These are phyloP conservation scores for Sparidentex hasta DNA, from an alignment of 2,797 vertebrate species.

Conservation along the genomic window DNA sequence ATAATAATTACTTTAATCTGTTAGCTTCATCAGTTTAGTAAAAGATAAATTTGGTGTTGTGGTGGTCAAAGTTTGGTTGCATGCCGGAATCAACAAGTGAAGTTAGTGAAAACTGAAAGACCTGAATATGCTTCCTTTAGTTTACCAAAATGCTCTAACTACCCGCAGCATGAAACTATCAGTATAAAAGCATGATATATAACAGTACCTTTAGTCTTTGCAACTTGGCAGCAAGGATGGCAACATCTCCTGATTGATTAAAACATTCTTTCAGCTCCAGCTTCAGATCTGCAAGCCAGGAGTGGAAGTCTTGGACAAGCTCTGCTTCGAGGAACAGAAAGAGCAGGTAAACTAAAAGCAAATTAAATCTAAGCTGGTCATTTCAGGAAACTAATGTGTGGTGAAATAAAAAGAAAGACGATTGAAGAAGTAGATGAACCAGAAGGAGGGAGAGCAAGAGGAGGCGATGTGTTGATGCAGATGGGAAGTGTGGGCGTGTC, in stretches of 20 bases:
- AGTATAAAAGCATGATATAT: not conserved
- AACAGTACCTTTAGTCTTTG: slow-evolving; percentile 89
- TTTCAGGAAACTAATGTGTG: slow-evolving; percentile 4
- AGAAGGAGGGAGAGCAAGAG: slow-evolving; percentile 26
- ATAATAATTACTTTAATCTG: not conserved
- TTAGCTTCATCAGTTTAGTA: not conserved
- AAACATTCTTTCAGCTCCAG: slow-evolving; percentile 86
- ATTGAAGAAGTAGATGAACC: slow-evolving; percentile 46
- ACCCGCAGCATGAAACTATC: not conserved
- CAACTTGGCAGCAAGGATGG: slow-evolving; percentile 87
- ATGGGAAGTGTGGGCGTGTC: slow-evolving; percentile 84
- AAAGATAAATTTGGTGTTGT: not conserved
- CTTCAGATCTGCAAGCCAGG: slow-evolving; percentile 89
- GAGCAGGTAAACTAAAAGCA: slow-evolving; percentile 15
- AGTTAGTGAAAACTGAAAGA: not conserved
- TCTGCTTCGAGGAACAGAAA: slow-evolving; percentile 82
- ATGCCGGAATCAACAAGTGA: slow-evolving; percentile 5
- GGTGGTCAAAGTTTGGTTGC: not conserved
- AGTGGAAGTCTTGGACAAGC: slow-evolving; percentile 90
- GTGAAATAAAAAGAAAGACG: slow-evolving; percentile 23
- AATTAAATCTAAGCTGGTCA: not conserved
- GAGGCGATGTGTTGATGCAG: slow-evolving; percentile 62
- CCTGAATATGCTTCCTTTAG: not conserved
- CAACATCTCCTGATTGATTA: slow-evolving; percentile 89
- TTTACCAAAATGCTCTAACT: not conserved